These are phyloP conservation scores for Aptenodytes patagonicus DNA, from an alignment of 2,113 vertebrate species.

Conservation along the genomic window DNA sequence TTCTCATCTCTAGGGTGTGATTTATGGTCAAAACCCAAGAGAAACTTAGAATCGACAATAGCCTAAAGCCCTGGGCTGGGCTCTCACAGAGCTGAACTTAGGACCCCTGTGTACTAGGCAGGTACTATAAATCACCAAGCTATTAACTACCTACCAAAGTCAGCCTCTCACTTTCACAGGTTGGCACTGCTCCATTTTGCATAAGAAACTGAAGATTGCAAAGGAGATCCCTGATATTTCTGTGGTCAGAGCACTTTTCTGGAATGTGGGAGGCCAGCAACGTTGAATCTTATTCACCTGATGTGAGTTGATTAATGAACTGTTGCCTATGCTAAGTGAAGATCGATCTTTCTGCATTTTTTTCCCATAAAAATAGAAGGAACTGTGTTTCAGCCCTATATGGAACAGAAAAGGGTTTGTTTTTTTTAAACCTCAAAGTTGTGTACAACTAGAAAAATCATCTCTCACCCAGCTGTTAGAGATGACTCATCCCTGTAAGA, in stretches of 20 bases:
- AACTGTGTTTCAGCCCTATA: neutral
- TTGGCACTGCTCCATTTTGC: neutral
- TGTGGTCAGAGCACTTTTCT: neutral
- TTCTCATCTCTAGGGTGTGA: constrained; percentile 19
- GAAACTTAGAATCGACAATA: neutral
- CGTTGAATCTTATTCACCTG: neutral
- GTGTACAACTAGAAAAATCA: neutral
- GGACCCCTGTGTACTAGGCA: neutral
- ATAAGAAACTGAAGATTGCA: neutral
- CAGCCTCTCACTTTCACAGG: neutral
- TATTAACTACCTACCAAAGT: constrained; percentile 4
- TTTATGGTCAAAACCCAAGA: constrained; percentile 4
- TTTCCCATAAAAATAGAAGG: neutral
- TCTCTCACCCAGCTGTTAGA: neutral
- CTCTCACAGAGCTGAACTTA: constrained; percentile 8
- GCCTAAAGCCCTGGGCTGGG: neutral
- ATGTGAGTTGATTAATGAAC: constrained; percentile 15
- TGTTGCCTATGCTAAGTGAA: neutral
- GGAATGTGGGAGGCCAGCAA: neutral
- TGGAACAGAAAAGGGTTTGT: neutral
- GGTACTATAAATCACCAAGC: constrained; percentile 2
- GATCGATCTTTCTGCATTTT: neutral
- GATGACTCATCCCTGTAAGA: neutral
- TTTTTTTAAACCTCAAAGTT: neutral
- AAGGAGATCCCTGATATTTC: neutral